Base-by-base conservation (phyloP, 2,113 vertebrate species). In the Pelecanus crispus region DNA sequence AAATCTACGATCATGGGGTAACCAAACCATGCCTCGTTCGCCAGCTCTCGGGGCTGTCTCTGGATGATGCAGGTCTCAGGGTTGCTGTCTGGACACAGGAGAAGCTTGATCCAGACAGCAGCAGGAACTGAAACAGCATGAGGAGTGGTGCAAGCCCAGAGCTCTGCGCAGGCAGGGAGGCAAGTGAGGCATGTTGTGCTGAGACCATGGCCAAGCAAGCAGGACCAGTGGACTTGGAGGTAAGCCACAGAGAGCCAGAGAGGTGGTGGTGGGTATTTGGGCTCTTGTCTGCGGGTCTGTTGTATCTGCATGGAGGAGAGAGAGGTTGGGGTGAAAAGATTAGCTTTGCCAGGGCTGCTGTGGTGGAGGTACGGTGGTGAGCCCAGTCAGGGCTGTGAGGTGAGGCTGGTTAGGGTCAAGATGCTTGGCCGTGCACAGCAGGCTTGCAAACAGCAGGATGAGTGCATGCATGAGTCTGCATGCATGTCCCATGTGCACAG, bases 401-500 rank as follows among this genome's bases (percentile, higher is more conserved):
- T 67, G 47, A 84, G 55, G 53, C 52, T 75, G 34, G 16, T 71
- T 53, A 56, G 24, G 17, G 47, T 55, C 44, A 55, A 53, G 75
- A 58, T 13, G 11, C 25, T 18, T 62, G 36, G 40, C 36, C 4
- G 1, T 3, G 19, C 45, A 55, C 34, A 81, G 25, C 20, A 79
- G 91, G 70, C 44, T 86, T 36, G 17, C 61, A 58, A 89, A 52
- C 68, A 86, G 63, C 71, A 53, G 75, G 65, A 88, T 88, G 82
- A 93, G n/a, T 67, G 17, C 62, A 89, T 38, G 84, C 63, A 74
- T 73, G 80, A 92, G 91, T 82, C 82, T 94, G 61, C 90, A 81
- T 73, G 75, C 80, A 78, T 95, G 84, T 95, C 70, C 92, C 91
- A 72, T 92, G 94, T 93, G 79, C 86, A 78, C 63, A 80, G 93